phyloP scores from a whole-genome alignment of 2,113 vertebrate species.

The Himantopus leucocephalus region DNA sequence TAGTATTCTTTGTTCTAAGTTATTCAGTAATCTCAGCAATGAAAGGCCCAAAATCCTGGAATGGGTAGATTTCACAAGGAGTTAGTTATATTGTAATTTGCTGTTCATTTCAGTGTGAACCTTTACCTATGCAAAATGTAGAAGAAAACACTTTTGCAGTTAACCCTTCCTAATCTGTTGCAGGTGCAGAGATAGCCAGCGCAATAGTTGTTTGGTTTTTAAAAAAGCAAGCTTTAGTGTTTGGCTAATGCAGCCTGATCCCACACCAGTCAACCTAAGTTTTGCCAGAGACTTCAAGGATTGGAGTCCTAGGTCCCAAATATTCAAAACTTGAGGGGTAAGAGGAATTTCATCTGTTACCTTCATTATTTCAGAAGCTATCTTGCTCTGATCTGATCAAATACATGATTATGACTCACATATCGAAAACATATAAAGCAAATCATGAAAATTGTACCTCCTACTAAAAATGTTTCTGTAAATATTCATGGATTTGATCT shows the following conservation, averaged over 20 bases:
- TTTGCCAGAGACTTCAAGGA: neutral
- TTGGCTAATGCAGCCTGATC: neutral
- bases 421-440: fast-evolving
- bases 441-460: neutral
- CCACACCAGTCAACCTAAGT: neutral
- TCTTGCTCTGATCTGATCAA: neutral
- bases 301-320: neutral
- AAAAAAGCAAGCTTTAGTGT: neutral
- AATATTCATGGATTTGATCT: neutral
- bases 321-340: neutral
- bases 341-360: neutral
- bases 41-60: neutral
- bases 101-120: neutral
- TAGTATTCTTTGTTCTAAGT: neutral
- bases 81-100: neutral
- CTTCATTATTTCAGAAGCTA: neutral
- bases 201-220: neutral
- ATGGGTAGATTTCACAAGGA: neutral
- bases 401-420: neutral
- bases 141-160: neutral
- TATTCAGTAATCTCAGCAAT: neutral
- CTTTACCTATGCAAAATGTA: neutral
- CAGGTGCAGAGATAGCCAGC: neutral
- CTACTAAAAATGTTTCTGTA: neutral
- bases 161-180: neutral